phyloP scores from a whole-genome alignment of 2,888 invertebrate genomes.

The Blomia tropicalis region DNA sequence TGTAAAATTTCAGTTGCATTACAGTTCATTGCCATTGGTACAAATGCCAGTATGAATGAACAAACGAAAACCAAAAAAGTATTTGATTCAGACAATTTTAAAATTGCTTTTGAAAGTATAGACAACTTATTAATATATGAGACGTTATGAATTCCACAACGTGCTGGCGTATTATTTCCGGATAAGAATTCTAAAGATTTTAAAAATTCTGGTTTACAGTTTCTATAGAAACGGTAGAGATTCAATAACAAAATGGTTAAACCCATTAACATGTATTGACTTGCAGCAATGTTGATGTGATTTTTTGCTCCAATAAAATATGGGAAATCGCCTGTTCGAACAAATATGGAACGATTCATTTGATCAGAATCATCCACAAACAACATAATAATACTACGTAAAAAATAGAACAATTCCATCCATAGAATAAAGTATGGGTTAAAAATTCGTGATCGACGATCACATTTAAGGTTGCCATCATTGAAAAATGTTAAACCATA shows the following conservation, averaged over 20 bases:
- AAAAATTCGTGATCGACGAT: neutral
- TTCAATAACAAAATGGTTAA: neutral
- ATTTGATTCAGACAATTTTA: neutral
- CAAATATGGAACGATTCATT: neutral
- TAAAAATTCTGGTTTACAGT: neutral
- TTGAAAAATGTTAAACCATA: neutral
- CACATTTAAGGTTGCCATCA: neutral
- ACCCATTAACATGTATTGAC: neutral
- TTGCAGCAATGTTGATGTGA: slow-evolving; percentile 16
- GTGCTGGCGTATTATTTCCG: neutral
- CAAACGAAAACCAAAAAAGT: neutral
- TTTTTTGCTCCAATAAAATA: neutral
- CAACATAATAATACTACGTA: slow-evolving; percentile 1
- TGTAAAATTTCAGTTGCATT: neutral
- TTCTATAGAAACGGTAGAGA: neutral
- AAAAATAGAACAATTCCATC: neutral
- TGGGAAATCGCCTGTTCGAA: neutral
- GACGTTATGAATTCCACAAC: neutral
- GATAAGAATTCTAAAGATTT: neutral
- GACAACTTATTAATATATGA: neutral
- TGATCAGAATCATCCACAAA: neutral
- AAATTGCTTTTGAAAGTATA: neutral
- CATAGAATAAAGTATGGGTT: neutral
- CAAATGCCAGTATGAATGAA: neutral
- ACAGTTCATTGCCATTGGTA: neutral